Percentiles rank a stretch among this genome's conserved stretches.
These are phyloP conservation scores for Meghimatium bilineatum DNA, from an alignment of 2,888 invertebrate species.

Conservation along the genomic window DNA sequence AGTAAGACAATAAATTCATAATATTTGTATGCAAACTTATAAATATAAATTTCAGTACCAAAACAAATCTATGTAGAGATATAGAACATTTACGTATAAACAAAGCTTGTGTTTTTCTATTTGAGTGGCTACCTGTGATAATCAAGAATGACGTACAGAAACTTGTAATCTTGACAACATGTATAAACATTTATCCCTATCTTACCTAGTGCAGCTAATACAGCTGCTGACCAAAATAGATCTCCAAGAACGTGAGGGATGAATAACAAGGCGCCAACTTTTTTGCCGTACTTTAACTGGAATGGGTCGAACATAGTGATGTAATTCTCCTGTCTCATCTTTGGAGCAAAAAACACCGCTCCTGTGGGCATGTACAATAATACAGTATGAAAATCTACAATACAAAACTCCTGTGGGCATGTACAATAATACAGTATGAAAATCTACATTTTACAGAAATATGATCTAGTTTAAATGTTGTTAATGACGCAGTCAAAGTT, in stretches of 20 bases:
- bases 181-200: no score
- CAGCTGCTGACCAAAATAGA: conserved; percentile 73
- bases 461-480: background rate
- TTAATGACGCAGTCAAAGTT: background rate
- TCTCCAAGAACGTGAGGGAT: conserved; percentile 72
- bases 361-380: conserved; percentile 52
- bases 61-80: no score
- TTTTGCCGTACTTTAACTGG: conserved; percentile 67
- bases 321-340: conserved; percentile 67
- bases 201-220: conserved; percentile 71
- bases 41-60: no score
- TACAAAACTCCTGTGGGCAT: conserved; percentile 62
- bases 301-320: conserved; percentile 74
- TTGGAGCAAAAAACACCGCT: conserved; percentile 67
- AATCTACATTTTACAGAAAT: background rate
- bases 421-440: background rate
- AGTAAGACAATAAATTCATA: no score
- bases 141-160: no score
- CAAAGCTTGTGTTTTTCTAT: no score
- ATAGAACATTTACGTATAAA: no score
- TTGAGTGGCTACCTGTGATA: no score
- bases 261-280: conserved; percentile 68
- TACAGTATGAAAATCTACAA: conserved; percentile 42
- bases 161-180: no score
- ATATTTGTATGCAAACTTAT: no score